Base-by-base conservation (phyloP, 1,140 invertebrate species). In the Saccostrea echinata region DNA sequence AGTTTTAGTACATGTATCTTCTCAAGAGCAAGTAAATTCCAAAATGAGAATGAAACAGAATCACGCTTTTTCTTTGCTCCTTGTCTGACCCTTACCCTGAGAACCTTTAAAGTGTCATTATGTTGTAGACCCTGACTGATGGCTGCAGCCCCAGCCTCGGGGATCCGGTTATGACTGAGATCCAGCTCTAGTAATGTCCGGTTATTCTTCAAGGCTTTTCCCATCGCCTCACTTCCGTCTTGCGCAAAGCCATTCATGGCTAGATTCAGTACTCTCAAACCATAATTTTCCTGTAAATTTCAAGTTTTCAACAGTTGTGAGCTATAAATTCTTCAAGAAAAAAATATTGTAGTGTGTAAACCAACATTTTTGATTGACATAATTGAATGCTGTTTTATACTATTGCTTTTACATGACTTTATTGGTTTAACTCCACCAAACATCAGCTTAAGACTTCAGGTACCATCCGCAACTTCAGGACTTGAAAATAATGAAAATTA, bases 161-260 rank as follows among this genome's bases (percentile, higher is more conserved):
- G 88, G 3, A 93, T 92, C 82, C 92, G 87, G 88, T 94, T 93
- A 84, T 92, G 92, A 83, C 92, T 92, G 9, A 94, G 84, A 81
- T 94, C 92, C 8, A 94, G 87, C 30, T 93, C 91, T 24, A 90
- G 86, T 16, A 94, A 87, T 18, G 92, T 92, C 21, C 92, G 86
- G 90, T 94, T 94, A 61, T 91, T 88, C 80, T 91, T 92, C 12
- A 94, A 84, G 0, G 93, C 94, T 53, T 90, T 90, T 6, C 93
- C 93, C 57, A 94, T 89, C 0, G 90, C 90, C 81, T 90, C 89
- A 30, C 93, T 90, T 9, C 93, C 93, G 21, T 91, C 90, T 18
- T 88, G 57, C n/a, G 90, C 90, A 55, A 94, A 89, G 4, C 93
- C 93, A 86, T 94, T 94, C 93, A 93, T 93, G 1, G 91, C 88